Conservation (phyloP, 2,113 vertebrate species). For the Axis porcinus region DNA sequence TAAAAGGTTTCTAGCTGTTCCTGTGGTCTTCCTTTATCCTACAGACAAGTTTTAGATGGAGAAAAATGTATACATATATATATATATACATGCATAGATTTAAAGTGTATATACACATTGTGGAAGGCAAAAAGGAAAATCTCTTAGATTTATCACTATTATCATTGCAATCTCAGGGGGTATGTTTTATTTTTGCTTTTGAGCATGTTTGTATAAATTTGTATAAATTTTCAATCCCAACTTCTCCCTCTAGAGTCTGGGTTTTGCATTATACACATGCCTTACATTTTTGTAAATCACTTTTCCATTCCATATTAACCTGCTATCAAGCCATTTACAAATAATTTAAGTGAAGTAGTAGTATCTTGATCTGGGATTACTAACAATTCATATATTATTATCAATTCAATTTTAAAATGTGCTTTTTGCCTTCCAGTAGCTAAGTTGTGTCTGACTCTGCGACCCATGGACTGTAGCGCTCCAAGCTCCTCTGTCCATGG, state of each 20-base stretch:
- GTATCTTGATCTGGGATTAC: background rate
- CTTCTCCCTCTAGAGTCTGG: background rate
- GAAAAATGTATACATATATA: background rate
- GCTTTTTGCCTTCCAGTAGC: background rate
- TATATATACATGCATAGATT: background rate
- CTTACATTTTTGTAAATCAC: background rate
- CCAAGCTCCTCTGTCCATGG: background rate
- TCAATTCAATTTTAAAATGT: background rate
- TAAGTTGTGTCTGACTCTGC: background rate
- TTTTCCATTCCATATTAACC: background rate
- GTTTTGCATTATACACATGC: background rate
- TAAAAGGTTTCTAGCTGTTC: background rate
- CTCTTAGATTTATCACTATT: background rate
- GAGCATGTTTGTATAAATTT: background rate
- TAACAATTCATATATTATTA: background rate
- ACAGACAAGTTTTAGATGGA: background rate
- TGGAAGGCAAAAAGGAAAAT: background rate
- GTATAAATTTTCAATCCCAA: background rate
- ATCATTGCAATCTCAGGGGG: background rate
- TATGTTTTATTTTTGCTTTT: background rate
- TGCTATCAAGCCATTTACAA: background rate
- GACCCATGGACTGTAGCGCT: background rate
- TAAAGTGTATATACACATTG: background rate
- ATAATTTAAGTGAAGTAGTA: background rate
- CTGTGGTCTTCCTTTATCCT: background rate